phyloP scores from a whole-genome alignment of 2,888 invertebrate genomes.

The Netelia fuscicornis region DNA sequence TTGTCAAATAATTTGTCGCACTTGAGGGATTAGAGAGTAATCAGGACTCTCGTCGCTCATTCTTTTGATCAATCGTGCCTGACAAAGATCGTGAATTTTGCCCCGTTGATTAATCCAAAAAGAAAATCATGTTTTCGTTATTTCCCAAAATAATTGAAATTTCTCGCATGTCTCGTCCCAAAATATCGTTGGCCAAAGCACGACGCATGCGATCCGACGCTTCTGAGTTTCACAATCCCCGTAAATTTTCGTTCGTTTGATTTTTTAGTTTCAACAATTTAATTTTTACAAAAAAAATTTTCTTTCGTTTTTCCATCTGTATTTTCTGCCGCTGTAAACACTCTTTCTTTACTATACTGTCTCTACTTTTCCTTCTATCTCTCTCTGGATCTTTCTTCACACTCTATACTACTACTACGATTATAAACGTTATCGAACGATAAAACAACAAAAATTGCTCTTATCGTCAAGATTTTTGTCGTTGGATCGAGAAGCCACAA shows the following conservation, averaged over 20 bases:
- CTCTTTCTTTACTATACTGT: constrained; percentile 14
- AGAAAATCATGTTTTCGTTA: not conserved
- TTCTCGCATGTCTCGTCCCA: constrained; percentile 22
- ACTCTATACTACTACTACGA: constrained; percentile 51
- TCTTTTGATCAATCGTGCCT: constrained; percentile 9
- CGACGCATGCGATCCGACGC: constrained; percentile 31
- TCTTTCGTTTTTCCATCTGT: constrained; percentile 45
- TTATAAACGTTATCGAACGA: constrained; percentile 47
- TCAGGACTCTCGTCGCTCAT: constrained; percentile 23
- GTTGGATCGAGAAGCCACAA: constrained; percentile 34
- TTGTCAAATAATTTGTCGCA: not conserved
- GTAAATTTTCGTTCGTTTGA: not conserved
- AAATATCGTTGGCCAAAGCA: constrained; percentile 18
- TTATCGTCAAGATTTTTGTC: constrained; percentile 32
- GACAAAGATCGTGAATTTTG: constrained; percentile 18
- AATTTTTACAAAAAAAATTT: not conserved
- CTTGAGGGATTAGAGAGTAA: not conserved
- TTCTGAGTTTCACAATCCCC: not conserved
- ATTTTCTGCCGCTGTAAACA: constrained; percentile 52
- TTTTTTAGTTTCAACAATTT: not conserved
- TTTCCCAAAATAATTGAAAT: constrained; percentile 23
- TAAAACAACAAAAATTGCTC: constrained; percentile 25
- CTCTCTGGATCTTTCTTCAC: constrained; percentile 51
- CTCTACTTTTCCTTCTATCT: constrained; percentile 43
- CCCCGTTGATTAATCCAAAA: not conserved